Evolutionary conservation across 2,888 invertebrate genomes (phyloP).

Genomic region (Drosophila ustulata): DNA sequence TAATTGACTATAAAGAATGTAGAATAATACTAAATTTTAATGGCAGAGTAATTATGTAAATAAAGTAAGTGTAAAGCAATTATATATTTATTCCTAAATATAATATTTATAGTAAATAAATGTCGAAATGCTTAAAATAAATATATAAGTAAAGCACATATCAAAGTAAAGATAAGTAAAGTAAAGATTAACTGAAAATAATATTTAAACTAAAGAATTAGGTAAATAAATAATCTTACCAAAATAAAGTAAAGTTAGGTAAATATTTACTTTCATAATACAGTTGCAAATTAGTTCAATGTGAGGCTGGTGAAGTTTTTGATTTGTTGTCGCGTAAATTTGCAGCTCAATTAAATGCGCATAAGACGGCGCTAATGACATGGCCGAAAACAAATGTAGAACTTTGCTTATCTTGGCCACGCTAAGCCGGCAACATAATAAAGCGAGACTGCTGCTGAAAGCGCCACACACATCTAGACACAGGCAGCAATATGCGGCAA

Average conservation of each 20-base stretch:
- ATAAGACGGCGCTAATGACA: constrained; percentile 57
- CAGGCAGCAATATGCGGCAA: constrained; percentile 34
- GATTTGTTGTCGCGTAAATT: constrained; percentile 23
- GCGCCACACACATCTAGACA: neutral
- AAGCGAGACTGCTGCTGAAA: constrained; percentile 15
- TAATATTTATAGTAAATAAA: too few relatives aligned
- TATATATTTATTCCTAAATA: too few relatives aligned
- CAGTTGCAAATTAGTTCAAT: neutral
- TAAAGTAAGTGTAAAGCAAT: too few relatives aligned
- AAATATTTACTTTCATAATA: neutral
- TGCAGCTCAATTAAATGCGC: constrained; percentile 61
- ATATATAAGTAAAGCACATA: too few relatives aligned
- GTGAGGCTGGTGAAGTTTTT: neutral
- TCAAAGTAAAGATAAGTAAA: too few relatives aligned
- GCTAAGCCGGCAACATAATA: constrained; percentile 70
- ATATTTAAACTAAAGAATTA: too few relatives aligned
- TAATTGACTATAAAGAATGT: too few relatives aligned
- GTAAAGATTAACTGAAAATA: too few relatives aligned
- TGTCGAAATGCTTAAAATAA: too few relatives aligned
- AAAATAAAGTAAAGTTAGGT: neutral
- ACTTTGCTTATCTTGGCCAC: constrained; percentile 50
- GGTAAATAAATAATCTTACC: neutral
- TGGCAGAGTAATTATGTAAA: too few relatives aligned
- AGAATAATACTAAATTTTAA: too few relatives aligned
- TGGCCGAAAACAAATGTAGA: constrained; percentile 44